Conservation (phyloP, 2,888 invertebrate species). For the Chymomyza procnemis region DNA sequence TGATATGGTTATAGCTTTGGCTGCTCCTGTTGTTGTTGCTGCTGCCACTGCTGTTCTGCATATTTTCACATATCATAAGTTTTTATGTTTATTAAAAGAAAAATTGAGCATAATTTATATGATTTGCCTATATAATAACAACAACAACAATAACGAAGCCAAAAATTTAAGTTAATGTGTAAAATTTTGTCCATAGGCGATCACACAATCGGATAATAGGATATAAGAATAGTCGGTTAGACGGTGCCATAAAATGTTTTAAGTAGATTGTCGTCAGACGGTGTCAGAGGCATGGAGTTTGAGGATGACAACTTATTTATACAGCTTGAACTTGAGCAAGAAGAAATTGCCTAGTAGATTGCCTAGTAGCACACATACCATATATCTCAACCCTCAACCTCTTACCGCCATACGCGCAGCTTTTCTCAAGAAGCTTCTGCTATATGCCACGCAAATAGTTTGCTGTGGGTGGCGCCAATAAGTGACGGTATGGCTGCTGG, state of each 20-base stretch:
- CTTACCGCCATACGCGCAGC: neutral
- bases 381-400: neutral
- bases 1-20: constrained; percentile 20
- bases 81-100: constrained; percentile 76
- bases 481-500: neutral
- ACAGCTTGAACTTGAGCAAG: constrained; percentile 37
- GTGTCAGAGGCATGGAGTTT: neutral
- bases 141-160: constrained; percentile 55
- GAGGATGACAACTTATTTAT: constrained; percentile 59
- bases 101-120: constrained; percentile 70
- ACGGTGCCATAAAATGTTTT: constrained; percentile 46
- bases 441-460: constrained; percentile 8
- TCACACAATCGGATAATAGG: neutral
- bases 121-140: constrained; percentile 62
- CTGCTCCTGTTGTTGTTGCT: constrained; percentile 31
- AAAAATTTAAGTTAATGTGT: constrained; percentile 65
- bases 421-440: neutral
- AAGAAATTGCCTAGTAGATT: constrained; percentile 36
- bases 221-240: neutral
- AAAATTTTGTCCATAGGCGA: neutral
- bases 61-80: constrained; percentile 79
- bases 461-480: constrained; percentile 2
- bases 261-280: constrained; percentile 56
- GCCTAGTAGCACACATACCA: constrained; percentile 42
- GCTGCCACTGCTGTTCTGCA: constrained; percentile 65